A percentile compares a stretch with the other conserved stretches of the same genome.
Evolutionary conservation across 1,140 invertebrate species (phyloP).

Genomic region (Tetramorium parvispinum): DNA sequence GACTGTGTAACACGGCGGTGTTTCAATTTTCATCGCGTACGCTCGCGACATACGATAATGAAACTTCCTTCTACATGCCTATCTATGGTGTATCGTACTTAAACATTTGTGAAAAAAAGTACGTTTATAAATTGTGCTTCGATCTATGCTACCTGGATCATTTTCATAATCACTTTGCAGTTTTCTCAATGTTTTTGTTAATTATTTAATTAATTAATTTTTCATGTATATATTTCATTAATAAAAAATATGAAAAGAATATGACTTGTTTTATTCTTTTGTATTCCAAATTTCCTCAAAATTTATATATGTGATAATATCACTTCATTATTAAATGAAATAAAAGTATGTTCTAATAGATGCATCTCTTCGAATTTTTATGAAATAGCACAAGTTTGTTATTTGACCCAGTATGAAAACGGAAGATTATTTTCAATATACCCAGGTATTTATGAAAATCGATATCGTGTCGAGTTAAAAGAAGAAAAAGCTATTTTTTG

Average conservation of each 20-base stretch:
- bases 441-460: slow-evolving; percentile 5
- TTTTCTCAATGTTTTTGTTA: background rate
- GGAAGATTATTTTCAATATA: background rate
- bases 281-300: background rate
- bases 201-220: background rate
- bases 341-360: background rate
- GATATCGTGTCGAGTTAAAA: background rate
- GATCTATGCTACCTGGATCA: background rate
- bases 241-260: background rate
- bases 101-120: background rate
- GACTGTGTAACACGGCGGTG: background rate
- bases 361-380: background rate
- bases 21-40: slow-evolving; percentile 47
- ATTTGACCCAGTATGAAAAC: background rate
- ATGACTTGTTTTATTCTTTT: background rate
- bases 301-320: background rate
- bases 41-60: background rate
- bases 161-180: background rate
- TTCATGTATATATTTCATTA: background rate
- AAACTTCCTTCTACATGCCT: background rate
- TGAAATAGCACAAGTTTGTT: background rate
- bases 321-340: background rate
- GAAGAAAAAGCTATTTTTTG: slow-evolving; percentile 14
- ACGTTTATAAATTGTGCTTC: background rate
- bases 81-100: background rate